Evolutionary conservation across 2,797 vertebrate species (phyloP).

Genomic region (Ptychobarbus kaznakovi): DNA sequence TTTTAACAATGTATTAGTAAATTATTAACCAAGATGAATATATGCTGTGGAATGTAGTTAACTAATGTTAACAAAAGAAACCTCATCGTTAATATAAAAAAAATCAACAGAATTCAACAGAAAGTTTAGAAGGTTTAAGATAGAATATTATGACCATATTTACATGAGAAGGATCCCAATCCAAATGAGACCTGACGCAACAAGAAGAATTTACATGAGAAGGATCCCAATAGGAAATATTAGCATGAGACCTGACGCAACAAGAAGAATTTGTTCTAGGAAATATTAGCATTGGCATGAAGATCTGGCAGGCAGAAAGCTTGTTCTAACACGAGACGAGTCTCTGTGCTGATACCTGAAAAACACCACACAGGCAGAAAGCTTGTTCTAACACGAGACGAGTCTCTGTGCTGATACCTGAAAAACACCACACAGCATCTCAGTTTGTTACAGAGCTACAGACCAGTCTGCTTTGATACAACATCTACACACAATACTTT

Average conservation of each 20-base stretch:
- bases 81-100: no score
- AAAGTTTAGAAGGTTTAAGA: background rate
- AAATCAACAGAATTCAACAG: background rate
- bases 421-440: constrained; percentile 42
- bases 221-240: constrained; percentile 8
- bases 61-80: background rate
- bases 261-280: constrained; percentile 55
- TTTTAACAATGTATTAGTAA: background rate
- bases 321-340: constrained; percentile 70
- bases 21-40: background rate
- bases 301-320: constrained; percentile 69
- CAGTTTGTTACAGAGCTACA: background rate
- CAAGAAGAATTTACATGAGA: constrained; percentile 51
- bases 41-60: background rate
- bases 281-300: constrained; percentile 56
- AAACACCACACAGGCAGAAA: constrained; percentile 64
- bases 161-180: constrained; percentile 16
- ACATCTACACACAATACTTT: background rate
- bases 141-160: background rate
- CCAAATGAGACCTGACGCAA: constrained; percentile 46
- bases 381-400: constrained; percentile 70
- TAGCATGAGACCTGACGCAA: constrained; percentile 52
- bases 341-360: constrained; percentile 72
- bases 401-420: constrained; percentile 72
- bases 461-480: background rate